Evolutionary conservation across 2,888 invertebrate genomes (phyloP).

Genomic region (Acronicta leporina): DNA sequence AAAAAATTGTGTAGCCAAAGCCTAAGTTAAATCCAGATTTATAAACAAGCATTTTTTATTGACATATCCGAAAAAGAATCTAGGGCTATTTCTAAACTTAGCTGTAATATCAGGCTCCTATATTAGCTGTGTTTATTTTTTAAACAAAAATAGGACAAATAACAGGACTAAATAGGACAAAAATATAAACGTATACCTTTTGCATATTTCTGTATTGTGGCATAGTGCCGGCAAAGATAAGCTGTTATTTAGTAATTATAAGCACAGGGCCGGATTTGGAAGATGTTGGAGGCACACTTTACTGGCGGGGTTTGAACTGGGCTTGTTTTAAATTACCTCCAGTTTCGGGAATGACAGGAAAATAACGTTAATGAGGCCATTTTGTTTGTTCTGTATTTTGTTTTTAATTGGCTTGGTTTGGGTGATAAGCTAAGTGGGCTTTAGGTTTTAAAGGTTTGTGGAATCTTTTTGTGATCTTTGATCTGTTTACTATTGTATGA

Average conservation of each 20-base stretch:
- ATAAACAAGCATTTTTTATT: too few species aligned
- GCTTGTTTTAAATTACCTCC: slow-evolving; percentile 38
- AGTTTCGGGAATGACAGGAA: slow-evolving; percentile 31
- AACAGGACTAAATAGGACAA: too few species aligned
- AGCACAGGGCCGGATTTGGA: slow-evolving; percentile 28
- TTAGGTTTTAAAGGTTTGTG: too few species aligned
- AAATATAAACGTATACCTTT: slow-evolving; percentile 2
- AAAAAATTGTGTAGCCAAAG: too few species aligned
- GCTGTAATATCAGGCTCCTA: too few species aligned
- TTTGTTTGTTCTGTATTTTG: slow-evolving; percentile 17
- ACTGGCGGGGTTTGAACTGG: slow-evolving; percentile 9
- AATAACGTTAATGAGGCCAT: slow-evolving; percentile 15
- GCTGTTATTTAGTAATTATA: slow-evolving; percentile 37
- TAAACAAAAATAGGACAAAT: too few species aligned
- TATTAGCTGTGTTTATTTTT: too few species aligned
- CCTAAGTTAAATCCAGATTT: too few species aligned
- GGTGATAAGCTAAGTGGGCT: neutral
- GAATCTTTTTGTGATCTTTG: too few species aligned
- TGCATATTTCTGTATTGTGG: neutral
- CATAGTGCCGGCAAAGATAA: slow-evolving; percentile 39
- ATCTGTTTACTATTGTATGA: too few species aligned
- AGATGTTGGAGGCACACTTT: slow-evolving; percentile 10
- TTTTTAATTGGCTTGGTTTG: slow-evolving; percentile 10
- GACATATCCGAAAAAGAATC: too few species aligned
- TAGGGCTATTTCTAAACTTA: too few species aligned